Evolutionary conservation across 2,888 invertebrate species (phyloP).

Genomic region (Hesperia comma): DNA sequence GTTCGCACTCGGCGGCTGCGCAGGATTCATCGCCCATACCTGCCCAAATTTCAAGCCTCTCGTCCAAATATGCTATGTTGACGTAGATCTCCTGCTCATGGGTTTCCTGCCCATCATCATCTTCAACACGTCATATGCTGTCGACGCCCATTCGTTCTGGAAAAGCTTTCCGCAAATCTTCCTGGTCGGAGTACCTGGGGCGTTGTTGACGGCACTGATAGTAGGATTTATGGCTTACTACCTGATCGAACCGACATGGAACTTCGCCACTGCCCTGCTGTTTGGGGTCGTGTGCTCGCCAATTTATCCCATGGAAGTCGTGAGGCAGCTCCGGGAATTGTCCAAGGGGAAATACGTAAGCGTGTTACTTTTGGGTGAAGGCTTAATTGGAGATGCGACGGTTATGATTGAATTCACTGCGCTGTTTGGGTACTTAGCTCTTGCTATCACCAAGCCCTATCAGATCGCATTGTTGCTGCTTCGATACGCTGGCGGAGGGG

Average conservation of each 20-base stretch:
- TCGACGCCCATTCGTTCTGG: conserved; percentile 74
- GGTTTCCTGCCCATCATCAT: conserved; percentile 66
- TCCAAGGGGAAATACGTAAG: conserved; percentile 72
- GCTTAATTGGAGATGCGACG: conserved; percentile 70
- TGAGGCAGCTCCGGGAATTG: conserved; percentile 65
- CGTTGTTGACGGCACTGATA: conserved; percentile 63
- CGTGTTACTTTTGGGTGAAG: conserved; percentile 70
- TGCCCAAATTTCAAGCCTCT: conserved; percentile 65
- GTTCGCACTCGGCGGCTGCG: conserved; percentile 68
- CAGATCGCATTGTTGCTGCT: conserved; percentile 66
- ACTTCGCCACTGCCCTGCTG: conserved; percentile 61
- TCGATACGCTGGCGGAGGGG: conserved; percentile 68
- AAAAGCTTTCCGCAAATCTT: conserved; percentile 69
- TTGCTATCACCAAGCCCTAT: conserved; percentile 59
- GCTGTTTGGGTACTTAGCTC: conserved; percentile 64
- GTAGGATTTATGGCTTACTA: conserved; percentile 69
- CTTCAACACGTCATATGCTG: conserved; percentile 70
- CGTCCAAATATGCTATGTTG: conserved; percentile 64
- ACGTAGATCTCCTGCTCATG: conserved; percentile 62
- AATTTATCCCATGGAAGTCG: conserved; percentile 73
- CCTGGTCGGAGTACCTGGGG: conserved; percentile 67
- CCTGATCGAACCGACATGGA: conserved; percentile 68
- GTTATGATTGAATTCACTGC: conserved; percentile 74
- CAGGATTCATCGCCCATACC: conserved; percentile 64
- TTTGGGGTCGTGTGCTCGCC: conserved; percentile 73